phyloP scores from a whole-genome alignment of 1,140 invertebrate species.

The Zophobas atratus region DNA sequence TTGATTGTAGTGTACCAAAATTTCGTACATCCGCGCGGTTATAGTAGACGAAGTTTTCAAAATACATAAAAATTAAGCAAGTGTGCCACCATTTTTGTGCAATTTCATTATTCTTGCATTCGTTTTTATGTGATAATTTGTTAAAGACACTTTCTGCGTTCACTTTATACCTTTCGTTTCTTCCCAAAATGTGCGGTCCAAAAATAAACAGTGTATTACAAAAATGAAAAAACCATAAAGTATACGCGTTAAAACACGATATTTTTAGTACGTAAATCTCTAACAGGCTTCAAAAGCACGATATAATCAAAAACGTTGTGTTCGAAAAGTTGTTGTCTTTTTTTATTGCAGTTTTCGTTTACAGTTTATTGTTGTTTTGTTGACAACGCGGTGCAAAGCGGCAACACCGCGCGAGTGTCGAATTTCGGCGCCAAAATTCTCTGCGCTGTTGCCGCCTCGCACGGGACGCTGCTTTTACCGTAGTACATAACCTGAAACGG shows the following conservation, averaged over 20 bases:
- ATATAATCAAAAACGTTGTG: slow-evolving; percentile 32
- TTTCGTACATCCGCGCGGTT: slow-evolving; percentile 22
- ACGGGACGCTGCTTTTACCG: not conserved
- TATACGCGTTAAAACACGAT: slow-evolving; percentile 61
- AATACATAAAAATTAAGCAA: slow-evolving; percentile 44
- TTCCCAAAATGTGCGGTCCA: slow-evolving; percentile 62
- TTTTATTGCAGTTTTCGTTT: slow-evolving; percentile 2
- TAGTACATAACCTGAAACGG: slow-evolving; percentile 14
- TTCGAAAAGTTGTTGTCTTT: slow-evolving; percentile 17
- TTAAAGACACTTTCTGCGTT: slow-evolving; percentile 59
- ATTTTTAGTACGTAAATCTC: slow-evolving; percentile 32
- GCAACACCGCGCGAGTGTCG: too few species aligned
- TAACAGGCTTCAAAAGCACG: slow-evolving; percentile 35
- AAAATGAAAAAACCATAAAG: slow-evolving; percentile 59
- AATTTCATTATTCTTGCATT: slow-evolving; percentile 61
- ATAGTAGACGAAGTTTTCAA: slow-evolving; percentile 32
- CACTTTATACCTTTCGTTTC: slow-evolving; percentile 40
- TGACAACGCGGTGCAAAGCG: not conserved
- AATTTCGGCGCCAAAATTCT: not conserved
- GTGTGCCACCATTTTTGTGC: slow-evolving; percentile 63
- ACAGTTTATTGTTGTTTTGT: slow-evolving; percentile 33
- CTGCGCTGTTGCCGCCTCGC: not conserved
- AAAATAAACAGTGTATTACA: slow-evolving; percentile 59
- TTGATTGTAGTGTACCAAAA: slow-evolving; percentile 44
- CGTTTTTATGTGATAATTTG: slow-evolving; percentile 64